Base-by-base conservation (phyloP, 2,888 invertebrate species). In the Hypolimnas misippus region DNA sequence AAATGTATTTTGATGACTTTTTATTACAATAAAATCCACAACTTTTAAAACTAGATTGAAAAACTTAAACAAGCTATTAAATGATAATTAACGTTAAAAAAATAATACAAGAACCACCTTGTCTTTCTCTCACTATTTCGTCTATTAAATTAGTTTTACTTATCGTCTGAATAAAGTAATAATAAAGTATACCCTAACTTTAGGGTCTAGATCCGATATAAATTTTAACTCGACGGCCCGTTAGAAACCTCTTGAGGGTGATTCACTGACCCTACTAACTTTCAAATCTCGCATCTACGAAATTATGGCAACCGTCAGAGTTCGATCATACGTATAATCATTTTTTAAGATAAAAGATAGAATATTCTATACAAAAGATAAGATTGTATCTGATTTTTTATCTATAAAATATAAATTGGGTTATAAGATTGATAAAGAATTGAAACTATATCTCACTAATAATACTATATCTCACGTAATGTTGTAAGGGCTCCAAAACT, bases 191-290 rank as follows among this genome's bases (percentile, higher is more conserved):
- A 40, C 17, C 42, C 56, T 52, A 65, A 65, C 62, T 67, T 59
- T 65, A 50, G 60, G 56, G 54, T 56, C 14, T 52, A 56, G 58
- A 52, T 59, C 49, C 59, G 58, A 59, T 63, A 63, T 66, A 66
- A 66, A 63, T 66, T 59, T 49, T 59, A 59, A 49, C 63, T 40
- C 38, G 59, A 65, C 56, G 62, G 55, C 42, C 51, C 31, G 62
- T 62, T 65, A 50, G 44, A 57, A 58, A 42, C 52, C 65, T 57
- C 65, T 57, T 5, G 63, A 53, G 65, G 59, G 63, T 60, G 63
- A 63, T 66, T 66, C 56, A 63, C 56, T 66, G 62, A 65, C 65
- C 65, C 65, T 42, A 31, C 46, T 52, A 52, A 62, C 62, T 51
- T 62, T 51, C 62, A 65, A 58, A 59, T 58, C 62, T 52, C 19